A percentile compares a stretch with the other conserved stretches of the same genome.
phyloP scores from a whole-genome alignment of 1,140 invertebrate genomes.

The Nasonia longicornis region DNA sequence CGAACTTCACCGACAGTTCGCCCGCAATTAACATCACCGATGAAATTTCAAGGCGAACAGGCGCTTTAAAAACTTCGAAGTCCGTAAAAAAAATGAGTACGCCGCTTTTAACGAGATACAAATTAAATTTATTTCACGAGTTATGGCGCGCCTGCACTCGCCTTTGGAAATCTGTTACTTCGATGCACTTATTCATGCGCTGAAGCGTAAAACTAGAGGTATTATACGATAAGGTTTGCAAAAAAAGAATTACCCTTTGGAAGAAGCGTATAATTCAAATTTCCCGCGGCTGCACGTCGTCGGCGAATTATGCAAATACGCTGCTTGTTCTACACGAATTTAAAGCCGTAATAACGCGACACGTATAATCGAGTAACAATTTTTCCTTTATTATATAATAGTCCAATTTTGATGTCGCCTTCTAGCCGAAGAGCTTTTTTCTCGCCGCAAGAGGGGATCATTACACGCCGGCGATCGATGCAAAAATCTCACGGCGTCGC shows the following conservation, averaged over 20 bases:
- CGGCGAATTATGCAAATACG: constrained; percentile 7
- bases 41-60: not conserved
- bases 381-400: constrained; percentile 15
- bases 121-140: not conserved
- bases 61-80: not conserved
- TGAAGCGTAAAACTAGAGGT: no score
- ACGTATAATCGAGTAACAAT: not conserved
- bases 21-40: not conserved
- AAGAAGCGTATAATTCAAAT: not conserved
- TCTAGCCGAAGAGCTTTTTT: not conserved
- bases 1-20: not conserved
- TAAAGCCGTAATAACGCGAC: not conserved
- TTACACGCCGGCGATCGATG: not conserved
- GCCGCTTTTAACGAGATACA: not conserved
- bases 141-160: not conserved
- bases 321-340: not conserved
- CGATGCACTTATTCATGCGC: no score
- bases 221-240: no score
- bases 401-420: constrained; percentile 15
- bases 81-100: not conserved
- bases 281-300: not conserved
- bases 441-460: not conserved
- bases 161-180: not conserved
- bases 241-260: not conserved
- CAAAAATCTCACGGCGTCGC: not conserved